Evolutionary conservation across 2,888 invertebrate species (phyloP), one percentile per base, ranked within the genome.

Genomic region (Philereme vetulata): DNA sequence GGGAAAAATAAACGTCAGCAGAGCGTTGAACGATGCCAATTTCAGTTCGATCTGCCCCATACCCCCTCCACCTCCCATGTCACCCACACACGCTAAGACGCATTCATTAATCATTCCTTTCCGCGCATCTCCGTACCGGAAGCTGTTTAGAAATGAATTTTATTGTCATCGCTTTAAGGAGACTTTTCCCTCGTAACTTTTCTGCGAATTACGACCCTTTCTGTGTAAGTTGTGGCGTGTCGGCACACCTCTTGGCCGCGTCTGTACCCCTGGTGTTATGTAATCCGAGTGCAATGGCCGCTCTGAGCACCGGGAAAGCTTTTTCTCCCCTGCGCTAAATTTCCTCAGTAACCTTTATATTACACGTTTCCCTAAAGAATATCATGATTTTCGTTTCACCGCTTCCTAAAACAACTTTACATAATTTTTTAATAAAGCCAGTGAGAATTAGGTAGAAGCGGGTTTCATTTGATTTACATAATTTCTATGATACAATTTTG

Each of bases 221-320:
- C 56, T 34, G 55, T 64, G 57, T 63, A 62, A 59, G 65, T 67
- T 65, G 66, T 70, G 63, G 56, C 65, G 70, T 68, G 76, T 67
- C 75, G 75, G 78, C 80, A 80, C 84, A 84, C 89, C 85, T 86
- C 88, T 83, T 75, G 62, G 78, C 77, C 83, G 85, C 86, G 81
- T 85, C 87, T 89, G 86, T 80, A 77, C 82, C 86, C 90, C 90
- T 85, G 82, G 88, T 90, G 77, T 90, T 92, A 90, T 84, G 82
- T 90, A 91, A 90, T 85, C 73, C 76, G 89, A 79, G 90, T 88
- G 90, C 90, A 90, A 90, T 90, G 90, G 88, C 90, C 91, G 88
- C 84, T 79, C 74, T 78, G 80, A 81, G 85, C 77, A 80, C 77
- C 74, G 76, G 80, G 66, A 80, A 79, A 80, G 82, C 74, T 79